These are phyloP conservation scores for Prionailurus bengalensis DNA, from an alignment of 2,113 vertebrate species.

Conservation along the genomic window DNA sequence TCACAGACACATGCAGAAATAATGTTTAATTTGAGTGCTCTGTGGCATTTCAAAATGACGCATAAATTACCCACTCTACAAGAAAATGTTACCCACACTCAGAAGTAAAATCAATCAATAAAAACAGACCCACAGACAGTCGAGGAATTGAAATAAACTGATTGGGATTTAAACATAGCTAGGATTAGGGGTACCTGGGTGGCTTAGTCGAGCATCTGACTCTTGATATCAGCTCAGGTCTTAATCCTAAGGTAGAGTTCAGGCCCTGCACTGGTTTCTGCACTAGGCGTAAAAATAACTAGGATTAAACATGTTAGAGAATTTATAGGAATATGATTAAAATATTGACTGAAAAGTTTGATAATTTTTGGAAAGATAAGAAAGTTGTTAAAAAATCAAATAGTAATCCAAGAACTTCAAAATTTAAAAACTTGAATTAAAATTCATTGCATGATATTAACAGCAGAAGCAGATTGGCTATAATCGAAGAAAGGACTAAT, in stretches of 20 bases:
- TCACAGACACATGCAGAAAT: not conserved
- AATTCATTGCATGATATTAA: not conserved
- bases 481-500: not conserved
- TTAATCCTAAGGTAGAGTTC: no score
- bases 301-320: not conserved
- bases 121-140: not conserved
- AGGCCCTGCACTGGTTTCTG: no score
- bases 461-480: not conserved
- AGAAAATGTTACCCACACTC: not conserved
- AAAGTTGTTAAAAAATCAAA: constrained; percentile 5
- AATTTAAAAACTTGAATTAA: not conserved
- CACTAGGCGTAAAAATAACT: not conserved
- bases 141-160: not conserved
- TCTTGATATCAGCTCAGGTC: no score
- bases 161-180: not conserved
- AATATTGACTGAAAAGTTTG: not conserved
- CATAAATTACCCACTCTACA: not conserved
- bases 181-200: not conserved
- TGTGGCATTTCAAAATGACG: not conserved
- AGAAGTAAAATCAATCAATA: not conserved
- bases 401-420: not conserved
- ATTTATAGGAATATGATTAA: not conserved
- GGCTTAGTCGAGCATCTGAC: no score
- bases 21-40: not conserved
- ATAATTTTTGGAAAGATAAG: not conserved